These are phyloP conservation scores for Limnothrissa miodon DNA, from an alignment of 2,113 vertebrate genomes.

Conservation along the genomic window DNA sequence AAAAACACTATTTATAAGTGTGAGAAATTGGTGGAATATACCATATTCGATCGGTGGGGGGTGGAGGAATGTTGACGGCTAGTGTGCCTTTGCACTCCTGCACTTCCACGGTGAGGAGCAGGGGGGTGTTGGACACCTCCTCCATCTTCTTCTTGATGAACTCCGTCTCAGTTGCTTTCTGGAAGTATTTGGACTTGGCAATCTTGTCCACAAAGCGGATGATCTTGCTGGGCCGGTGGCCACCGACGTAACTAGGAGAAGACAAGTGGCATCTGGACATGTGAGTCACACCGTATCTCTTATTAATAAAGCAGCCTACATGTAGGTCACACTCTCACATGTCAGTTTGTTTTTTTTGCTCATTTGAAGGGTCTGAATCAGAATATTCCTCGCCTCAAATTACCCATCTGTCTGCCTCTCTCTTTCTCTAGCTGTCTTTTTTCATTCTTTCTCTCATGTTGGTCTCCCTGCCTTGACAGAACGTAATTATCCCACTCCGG, in stretches of 20 bases:
- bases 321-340: slow-evolving; percentile 43
- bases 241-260: slow-evolving; percentile 81
- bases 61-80: slow-evolving; percentile 95
- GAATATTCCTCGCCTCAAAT: not conserved
- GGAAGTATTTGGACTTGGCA: slow-evolving; percentile 98
- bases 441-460: not conserved
- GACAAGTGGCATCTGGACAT: slow-evolving; percentile 21
- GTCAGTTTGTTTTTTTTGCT: not conserved
- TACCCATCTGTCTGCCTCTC: not conserved
- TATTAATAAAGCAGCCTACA: slow-evolving; percentile 61
- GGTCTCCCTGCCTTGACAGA: not conserved
- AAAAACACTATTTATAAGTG: not conserved
- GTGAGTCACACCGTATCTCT: slow-evolving; percentile 67
- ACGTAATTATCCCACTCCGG: not conserved
- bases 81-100: slow-evolving; percentile 91
- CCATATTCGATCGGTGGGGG: slow-evolving; percentile 97
- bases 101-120: slow-evolving; percentile 95
- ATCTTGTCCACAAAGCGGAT: slow-evolving; percentile 99
- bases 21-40: slow-evolving; percentile 56
- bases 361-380: not conserved
- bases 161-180: slow-evolving; percentile 97
- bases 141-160: slow-evolving; percentile 99
- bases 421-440: not conserved
- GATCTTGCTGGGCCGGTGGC: slow-evolving; percentile 94
- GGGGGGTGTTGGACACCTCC: slow-evolving; percentile 95